Base-by-base conservation (phyloP, 92 coral and sea anemone species). In the Montipora capitata region DNA sequence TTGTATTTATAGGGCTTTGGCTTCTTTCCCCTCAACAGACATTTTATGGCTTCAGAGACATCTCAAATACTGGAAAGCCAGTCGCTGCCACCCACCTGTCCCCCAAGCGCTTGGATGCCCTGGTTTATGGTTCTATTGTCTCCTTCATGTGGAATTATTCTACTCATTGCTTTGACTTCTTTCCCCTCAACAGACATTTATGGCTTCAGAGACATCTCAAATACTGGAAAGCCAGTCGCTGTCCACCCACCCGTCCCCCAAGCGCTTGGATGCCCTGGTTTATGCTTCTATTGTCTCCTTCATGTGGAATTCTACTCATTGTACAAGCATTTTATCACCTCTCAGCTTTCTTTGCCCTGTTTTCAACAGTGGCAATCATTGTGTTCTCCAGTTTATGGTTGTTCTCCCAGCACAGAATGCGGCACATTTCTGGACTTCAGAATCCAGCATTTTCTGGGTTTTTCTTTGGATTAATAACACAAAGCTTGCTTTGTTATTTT, bases 401-500 rank as follows among this genome's bases (percentile, higher is more conserved):
- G 56, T 91, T 95, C 84, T 85, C 92, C 61, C 80, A 52, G 10
- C 98, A 95, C 77, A 87, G 98, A 48, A 63, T 95, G 52, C 90
- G 92, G 68, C 99, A 98, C 74, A 83, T 98, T 15, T 96, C 99
- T 7, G 93, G 87, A 4, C 71, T 89, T 44, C 96, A 96, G 9
- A 98, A 86, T 71, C 98, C 99, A 43, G 96, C 98, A 38, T 88
- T 92, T 48, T 78, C 86, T 66, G 99, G 99, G 3, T 91, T 93
- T 81, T 98, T 96, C 91, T 98, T 92, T 94, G 98, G 98, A 38
- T 84, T 91, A 44, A 92, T 98, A 14, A 40, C 91, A 40, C 96
- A 96, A 35, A 96, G 98, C 57, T 75, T 96, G 66, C 27, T 92
- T 2, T 94, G 96, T 70, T 94, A 96, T 82, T 88, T 88, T 63